Base-by-base conservation (phyloP, 2,888 invertebrate genomes). In the Galeopsomyia nigrocyanea region DNA sequence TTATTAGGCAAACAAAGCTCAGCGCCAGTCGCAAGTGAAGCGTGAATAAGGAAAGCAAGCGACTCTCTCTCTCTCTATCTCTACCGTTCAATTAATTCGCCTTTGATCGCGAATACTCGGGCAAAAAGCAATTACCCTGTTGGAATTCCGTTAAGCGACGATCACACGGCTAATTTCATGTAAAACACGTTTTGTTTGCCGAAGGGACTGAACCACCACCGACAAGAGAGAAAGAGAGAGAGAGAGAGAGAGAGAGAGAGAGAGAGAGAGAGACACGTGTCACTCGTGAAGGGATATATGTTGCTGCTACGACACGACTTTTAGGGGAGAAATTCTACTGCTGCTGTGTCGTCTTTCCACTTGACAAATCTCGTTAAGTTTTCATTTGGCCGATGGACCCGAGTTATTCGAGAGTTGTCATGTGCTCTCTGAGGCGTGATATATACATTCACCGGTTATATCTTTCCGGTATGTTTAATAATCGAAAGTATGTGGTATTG, bases 101-200 rank as follows among this genome's bases (percentile, higher is more conserved):
- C 82, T 83, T 83, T 82, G 81, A 83, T 83, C 78, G 68, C 62
- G 46, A 83, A 78, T 83, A 84, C 84, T 82, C 82, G 82, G 82
- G 82, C 82, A 83, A 85, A 86, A 86, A 84, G 81, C 83, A 86
- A 85, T 86, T 84, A 84, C 82, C 77, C 77, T 80, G 79, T 84
- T 83, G 79, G 84, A 84, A 85, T 85, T 82, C 80, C 73, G 50
- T 26, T 26, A 46, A 3, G 58, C 19, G 49, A 1, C 26, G 60
- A 64, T 64, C 68, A 53, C 68, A 53, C 16, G 31, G 19, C 31
- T 57, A 47, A 62, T 53, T 49, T 68, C n/a, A 49, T 49, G 57
- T 13, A 13, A 47, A 56, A 56, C 47, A 31, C 31, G 22, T 51
- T 58, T 3, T 10, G 39, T 39, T 39, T 39, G 39, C 10, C 39